Conservation (phyloP, 30 jellyfish, hydroid and myxozoan genomes). For the Hydra vulgaris region DNA sequence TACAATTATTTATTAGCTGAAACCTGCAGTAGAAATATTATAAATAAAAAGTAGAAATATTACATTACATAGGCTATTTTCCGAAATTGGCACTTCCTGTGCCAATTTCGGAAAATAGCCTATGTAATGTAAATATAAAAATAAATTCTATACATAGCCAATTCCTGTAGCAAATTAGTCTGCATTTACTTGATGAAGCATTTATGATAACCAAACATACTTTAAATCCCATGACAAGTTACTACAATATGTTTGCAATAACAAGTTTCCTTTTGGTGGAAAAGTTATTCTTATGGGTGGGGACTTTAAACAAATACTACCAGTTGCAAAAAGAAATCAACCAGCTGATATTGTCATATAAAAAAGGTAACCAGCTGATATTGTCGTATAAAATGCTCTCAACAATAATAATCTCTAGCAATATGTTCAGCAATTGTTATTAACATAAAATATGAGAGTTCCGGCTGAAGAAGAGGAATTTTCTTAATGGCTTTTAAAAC, state of each 20-base stretch:
- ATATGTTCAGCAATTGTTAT: neutral
- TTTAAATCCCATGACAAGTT: conserved; percentile 33
- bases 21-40: conserved; percentile 14
- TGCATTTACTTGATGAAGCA: conserved; percentile 37
- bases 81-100: conserved; percentile 30
- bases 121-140: neutral
- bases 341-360: conserved; percentile 26
- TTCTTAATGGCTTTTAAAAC: neutral
- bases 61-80: conserved; percentile 29
- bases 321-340: conserved; percentile 39
- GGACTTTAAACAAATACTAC: conserved; percentile 52
- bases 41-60: conserved; percentile 33
- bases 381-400: conserved; percentile 29
- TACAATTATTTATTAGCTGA: conserved; percentile 15
- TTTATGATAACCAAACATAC: conserved; percentile 40
- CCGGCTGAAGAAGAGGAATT: neutral
- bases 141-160: conserved; percentile 15
- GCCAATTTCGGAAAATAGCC: conserved; percentile 12
- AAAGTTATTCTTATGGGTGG: conserved; percentile 40
- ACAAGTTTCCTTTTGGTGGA: conserved; percentile 39
- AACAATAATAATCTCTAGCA: conserved; percentile 27
- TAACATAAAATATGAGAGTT: conserved; percentile 20
- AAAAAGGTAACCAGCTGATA: conserved; percentile 30
- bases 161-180: conserved; percentile 10
- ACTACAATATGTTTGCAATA: conserved; percentile 21